phyloP scores from a whole-genome alignment of 2,113 vertebrate species.

The Tachuris rubrigastra region DNA sequence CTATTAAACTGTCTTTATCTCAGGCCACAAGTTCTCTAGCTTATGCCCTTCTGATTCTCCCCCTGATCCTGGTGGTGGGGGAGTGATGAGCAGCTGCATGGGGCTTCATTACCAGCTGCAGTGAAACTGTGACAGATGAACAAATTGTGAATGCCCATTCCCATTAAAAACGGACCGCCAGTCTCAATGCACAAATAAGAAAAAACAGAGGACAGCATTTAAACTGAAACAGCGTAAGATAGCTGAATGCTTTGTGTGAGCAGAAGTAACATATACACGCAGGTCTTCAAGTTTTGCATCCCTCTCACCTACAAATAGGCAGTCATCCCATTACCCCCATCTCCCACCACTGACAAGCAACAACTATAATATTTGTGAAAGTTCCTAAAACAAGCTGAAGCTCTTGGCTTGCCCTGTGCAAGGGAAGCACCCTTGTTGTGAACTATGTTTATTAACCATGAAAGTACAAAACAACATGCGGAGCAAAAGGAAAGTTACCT shows the following conservation, averaged over 20 bases:
- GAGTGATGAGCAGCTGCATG: not conserved
- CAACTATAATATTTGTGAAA: not conserved
- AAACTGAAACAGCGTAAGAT: not conserved
- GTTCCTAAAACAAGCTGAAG: not conserved
- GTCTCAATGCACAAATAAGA: not conserved
- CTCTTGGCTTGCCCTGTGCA: not conserved
- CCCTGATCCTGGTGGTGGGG: not conserved
- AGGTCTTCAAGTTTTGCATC: not conserved
- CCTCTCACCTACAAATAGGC: not conserved
- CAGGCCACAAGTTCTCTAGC: not conserved
- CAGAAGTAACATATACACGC: not conserved
- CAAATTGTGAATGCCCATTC: not conserved
- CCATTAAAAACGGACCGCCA: not conserved
- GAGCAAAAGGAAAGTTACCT: slow-evolving; percentile 71
- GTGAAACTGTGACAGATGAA: not conserved
- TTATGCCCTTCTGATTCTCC: not conserved
- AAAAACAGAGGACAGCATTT: not conserved
- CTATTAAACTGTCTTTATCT: not conserved
- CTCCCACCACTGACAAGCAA: not conserved
- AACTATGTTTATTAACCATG: not conserved
- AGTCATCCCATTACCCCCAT: not conserved
- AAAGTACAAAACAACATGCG: not conserved
- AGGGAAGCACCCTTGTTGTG: not conserved
- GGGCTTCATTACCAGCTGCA: not conserved
- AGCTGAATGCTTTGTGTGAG: not conserved